A percentile compares a stretch with the other conserved stretches of the same genome.
These are phyloP conservation scores for Hylomyscus alleni DNA, from an alignment of 2,797 vertebrate genomes.

Conservation along the genomic window DNA sequence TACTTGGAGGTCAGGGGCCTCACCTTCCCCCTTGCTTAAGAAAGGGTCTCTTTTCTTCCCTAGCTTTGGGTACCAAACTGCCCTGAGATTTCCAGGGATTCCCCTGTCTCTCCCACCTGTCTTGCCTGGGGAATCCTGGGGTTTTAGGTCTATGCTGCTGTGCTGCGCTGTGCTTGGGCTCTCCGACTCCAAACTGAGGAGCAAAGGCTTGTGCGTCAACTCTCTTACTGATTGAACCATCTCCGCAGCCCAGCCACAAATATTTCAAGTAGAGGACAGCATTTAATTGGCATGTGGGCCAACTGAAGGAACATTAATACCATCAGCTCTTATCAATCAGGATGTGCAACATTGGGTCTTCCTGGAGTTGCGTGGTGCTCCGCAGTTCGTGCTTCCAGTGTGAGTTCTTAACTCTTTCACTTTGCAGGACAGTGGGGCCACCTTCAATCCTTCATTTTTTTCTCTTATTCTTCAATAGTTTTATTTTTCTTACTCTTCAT, in stretches of 20 bases:
- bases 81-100: not conserved
- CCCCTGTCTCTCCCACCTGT: no score
- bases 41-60: not conserved
- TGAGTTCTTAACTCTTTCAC: not conserved
- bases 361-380: fast-evolving
- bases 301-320: not conserved
- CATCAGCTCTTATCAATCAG: not conserved
- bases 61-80: not conserved
- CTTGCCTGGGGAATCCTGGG: not conserved
- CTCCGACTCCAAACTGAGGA: not conserved
- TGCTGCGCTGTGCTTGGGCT: not conserved
- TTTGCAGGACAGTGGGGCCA: no score
- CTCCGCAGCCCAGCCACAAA: no score
- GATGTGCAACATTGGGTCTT: no score
- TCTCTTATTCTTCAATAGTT: not conserved
- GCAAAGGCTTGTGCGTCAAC: not conserved
- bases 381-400: no score
- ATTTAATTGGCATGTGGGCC: not conserved
- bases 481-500: not conserved
- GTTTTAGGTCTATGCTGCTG: not conserved
- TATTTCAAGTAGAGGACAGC: not conserved
- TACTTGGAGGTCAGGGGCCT: no score
- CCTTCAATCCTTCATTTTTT: not conserved
- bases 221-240: not conserved
- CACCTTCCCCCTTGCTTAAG: not conserved